phyloP scores from a whole-genome alignment of 1,140 invertebrate species.

The Calosoma granatense region DNA sequence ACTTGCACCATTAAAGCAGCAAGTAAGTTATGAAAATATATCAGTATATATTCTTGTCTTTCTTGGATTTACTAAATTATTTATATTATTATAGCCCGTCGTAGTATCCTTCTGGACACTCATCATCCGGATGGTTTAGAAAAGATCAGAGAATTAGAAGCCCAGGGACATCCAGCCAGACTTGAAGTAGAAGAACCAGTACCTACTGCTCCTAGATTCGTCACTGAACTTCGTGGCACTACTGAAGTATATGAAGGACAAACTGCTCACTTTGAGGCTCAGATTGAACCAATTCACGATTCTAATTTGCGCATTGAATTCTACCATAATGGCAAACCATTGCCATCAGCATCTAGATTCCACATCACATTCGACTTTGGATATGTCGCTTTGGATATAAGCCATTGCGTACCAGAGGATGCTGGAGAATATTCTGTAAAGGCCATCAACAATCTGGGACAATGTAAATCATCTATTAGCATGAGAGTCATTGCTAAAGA shows the following conservation, averaged over 20 bases:
- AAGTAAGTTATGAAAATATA: conserved; percentile 43
- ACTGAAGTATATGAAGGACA: conserved; percentile 76
- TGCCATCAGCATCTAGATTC: conserved; percentile 77
- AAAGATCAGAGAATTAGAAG: conserved; percentile 82
- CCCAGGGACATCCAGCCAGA: conserved; percentile 64
- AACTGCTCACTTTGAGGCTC: conserved; percentile 83
- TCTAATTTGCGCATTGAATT: conserved; percentile 83
- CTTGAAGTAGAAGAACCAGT: conserved; percentile 72
- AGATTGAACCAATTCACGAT: conserved; percentile 86
- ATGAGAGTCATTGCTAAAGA: conserved; percentile 75
- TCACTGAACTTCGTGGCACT: conserved; percentile 71
- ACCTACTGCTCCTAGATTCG: conserved; percentile 66
- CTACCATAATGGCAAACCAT: conserved; percentile 80
- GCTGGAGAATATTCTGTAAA: conserved; percentile 87
- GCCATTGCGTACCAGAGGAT: conserved; percentile 83
- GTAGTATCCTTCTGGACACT: conserved; percentile 78
- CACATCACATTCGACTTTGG: conserved; percentile 94
- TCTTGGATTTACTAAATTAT: conserved; percentile 4
- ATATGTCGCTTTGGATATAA: conserved; percentile 86
- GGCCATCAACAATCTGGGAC: conserved; percentile 78
- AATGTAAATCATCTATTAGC: conserved; percentile 71
- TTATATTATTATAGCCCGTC: conserved; percentile 47
- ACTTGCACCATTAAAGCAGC: conserved; percentile 77
- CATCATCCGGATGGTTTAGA: conserved; percentile 88
- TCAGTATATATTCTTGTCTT: conserved; percentile 2